Percentiles rank a stretch among this genome's conserved stretches.
These are phyloP conservation scores for Gracilinanus agilis DNA, from an alignment of 2,113 vertebrate species.

Conservation along the genomic window DNA sequence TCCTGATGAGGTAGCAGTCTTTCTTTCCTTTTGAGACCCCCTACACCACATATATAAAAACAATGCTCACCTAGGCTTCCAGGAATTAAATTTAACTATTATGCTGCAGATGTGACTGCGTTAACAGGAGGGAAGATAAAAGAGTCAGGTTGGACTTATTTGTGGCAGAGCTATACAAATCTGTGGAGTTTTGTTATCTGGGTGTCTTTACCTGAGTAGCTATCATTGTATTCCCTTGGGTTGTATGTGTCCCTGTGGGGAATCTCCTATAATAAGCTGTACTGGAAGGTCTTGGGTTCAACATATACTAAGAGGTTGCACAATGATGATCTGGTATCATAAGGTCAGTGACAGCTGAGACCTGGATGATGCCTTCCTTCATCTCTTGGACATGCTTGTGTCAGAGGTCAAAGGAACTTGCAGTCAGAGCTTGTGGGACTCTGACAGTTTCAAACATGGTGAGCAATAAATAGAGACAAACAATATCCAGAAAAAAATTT, in stretches of 20 bases:
- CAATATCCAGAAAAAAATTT: neutral
- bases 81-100: neutral
- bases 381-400: neutral
- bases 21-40: neutral
- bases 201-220: neutral
- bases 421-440: neutral
- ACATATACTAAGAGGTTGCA: neutral
- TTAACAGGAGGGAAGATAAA: neutral
- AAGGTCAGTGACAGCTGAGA: neutral
- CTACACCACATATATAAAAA: neutral
- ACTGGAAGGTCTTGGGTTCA: neutral
- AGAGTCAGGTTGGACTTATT: neutral
- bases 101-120: neutral
- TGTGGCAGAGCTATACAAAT: neutral
- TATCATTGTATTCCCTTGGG: neutral
- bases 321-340: neutral
- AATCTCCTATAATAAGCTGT: neutral
- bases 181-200: neutral
- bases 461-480: conserved; percentile 45
- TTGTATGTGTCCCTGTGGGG: neutral
- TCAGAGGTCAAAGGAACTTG: neutral
- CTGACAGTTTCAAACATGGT: conserved; percentile 22
- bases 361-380: neutral
- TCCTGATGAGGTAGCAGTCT: neutral
- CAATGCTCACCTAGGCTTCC: neutral